Percentiles rank a stretch among this genome's conserved stretches.
Evolutionary conservation across 2,113 vertebrate genomes (phyloP).

Genomic region (Ariopsis seemanni): DNA sequence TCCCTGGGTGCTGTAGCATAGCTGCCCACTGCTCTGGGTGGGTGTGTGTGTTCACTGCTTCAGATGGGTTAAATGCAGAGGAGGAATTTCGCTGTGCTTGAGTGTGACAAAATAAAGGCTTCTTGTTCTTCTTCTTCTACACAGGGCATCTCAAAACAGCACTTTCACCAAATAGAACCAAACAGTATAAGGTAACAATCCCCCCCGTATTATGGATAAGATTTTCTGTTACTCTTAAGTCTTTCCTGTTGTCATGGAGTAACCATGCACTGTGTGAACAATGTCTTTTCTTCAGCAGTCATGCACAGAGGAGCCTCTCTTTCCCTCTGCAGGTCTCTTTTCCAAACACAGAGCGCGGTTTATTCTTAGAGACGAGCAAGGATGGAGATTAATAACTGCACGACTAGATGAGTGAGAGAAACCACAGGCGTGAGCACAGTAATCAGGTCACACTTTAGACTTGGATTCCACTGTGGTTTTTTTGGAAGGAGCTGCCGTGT

Average conservation of each 20-base stretch:
- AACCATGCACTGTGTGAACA: conserved; percentile 47
- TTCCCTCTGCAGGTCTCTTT: background rate
- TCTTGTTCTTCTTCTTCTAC: no score
- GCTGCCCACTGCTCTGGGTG: no score
- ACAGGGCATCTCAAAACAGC: background rate
- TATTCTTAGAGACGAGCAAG: conserved; percentile 32
- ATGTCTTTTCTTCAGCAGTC: conserved; percentile 52
- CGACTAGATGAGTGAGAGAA: conserved; percentile 22
- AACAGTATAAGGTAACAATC: background rate
- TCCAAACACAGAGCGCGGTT: conserved; percentile 35
- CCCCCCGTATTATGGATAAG: no score
- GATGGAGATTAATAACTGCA: conserved; percentile 30
- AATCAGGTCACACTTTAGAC: conserved; percentile 39
- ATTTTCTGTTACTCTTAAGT: conserved; percentile 20
- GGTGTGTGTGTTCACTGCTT: no score
- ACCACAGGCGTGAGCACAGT: conserved; percentile 15
- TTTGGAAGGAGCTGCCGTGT: background rate
- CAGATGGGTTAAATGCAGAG: no score
- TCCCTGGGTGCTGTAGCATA: no score
- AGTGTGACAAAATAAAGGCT: no score
- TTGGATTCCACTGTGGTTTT: background rate
- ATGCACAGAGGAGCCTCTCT: conserved; percentile 15
- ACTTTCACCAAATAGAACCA: background rate
- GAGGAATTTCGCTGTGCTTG: no score
- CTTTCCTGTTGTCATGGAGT: conserved; percentile 56